Evolutionary conservation across 1,140 invertebrate genomes (phyloP).

Genomic region (Pseudomyrmex cubaensis): DNA sequence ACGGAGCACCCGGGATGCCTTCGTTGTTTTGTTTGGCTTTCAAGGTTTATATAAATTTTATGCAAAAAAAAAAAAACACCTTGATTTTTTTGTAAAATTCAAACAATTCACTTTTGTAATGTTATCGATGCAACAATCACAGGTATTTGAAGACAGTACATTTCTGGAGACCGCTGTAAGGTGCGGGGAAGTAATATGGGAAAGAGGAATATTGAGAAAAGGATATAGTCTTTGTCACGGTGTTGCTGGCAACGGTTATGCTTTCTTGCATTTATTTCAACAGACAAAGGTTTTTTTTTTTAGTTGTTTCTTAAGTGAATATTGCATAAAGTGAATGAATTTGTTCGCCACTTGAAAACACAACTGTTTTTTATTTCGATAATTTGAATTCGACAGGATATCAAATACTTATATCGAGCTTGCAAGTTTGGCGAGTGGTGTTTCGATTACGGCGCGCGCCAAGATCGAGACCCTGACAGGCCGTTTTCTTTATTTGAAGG

Average conservation of each 20-base stretch:
- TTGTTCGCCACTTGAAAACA: too few species aligned
- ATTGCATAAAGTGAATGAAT: not conserved
- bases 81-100: too few species aligned
- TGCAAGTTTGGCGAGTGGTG: conserved; percentile 95
- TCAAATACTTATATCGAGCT: conserved; percentile 91
- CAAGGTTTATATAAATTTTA: conserved; percentile 86
- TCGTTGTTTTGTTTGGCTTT: conserved; percentile 91
- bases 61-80: too few species aligned
- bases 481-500: conserved; percentile 96
- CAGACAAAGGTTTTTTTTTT: conserved; percentile 88
- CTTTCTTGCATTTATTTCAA: conserved; percentile 93
- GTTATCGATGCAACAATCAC: conserved; percentile 24
- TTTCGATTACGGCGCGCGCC: conserved; percentile 89
- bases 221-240: conserved; percentile 97
- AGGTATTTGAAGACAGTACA: conserved; percentile 89
- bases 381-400: conserved; percentile 83
- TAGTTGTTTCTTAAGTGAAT: conserved; percentile 31
- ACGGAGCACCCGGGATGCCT: conserved; percentile 95
- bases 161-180: conserved; percentile 91
- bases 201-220: conserved; percentile 93
- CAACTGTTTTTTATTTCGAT: too few species aligned
- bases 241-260: conserved; percentile 95
- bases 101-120: not conserved
- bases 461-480: conserved; percentile 89
- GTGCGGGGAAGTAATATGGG: conserved; percentile 93